Base-by-base conservation (phyloP, 2,113 vertebrate species). In the Oncorhynchus tshawytscha region DNA sequence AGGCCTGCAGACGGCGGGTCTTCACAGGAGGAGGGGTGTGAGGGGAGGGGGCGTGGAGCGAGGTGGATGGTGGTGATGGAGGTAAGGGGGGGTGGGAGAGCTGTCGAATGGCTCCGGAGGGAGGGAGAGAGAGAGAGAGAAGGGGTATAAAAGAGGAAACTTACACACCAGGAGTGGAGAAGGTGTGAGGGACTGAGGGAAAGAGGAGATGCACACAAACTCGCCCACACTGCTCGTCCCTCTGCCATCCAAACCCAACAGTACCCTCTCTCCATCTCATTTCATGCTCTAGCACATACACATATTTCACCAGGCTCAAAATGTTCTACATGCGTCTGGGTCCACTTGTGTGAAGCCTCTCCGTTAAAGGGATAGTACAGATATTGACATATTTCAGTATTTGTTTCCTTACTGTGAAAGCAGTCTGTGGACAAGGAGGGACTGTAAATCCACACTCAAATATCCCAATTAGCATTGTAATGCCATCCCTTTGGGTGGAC, bases 61-160 rank as follows among this genome's bases (percentile, higher is more conserved):
- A 87, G 87, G 84, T 1, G 80, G 89, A 82, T 84, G 82, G 78
- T 80, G 31, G 54, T 57, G 54, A 20, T 62, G 59, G 20, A 9
- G 20, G n/a, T n/a, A 15, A 60, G 29, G 78, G 70, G 82, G 82
- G 74, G 74, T 72, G 79, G 90, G 90, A 89, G 93, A 89, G 90
- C 94, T 87, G 83, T 81, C 78, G 85, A 82, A 76, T 70, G 86
- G 84, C 92, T 92, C 85, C 87, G 81, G 77, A 84, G 75, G 76
- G 73, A 68, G 81, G 71, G 81, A 82, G 83, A 64, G 68, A 89
- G 83, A 64, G 68, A 89, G n/a, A 88, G 49, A 85, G 73, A 71
- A 82, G 81, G 82, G 81, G 79, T 81, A 81, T 74, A 88, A n/a
- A 87, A 45, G 83, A 65, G 59, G 73, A 72, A 74, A 86, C 84